Evolutionary conservation across 1,140 invertebrate species (phyloP), one percentile per base, ranked within the genome.

Genomic region (Pogonognathellus flavescens): DNA sequence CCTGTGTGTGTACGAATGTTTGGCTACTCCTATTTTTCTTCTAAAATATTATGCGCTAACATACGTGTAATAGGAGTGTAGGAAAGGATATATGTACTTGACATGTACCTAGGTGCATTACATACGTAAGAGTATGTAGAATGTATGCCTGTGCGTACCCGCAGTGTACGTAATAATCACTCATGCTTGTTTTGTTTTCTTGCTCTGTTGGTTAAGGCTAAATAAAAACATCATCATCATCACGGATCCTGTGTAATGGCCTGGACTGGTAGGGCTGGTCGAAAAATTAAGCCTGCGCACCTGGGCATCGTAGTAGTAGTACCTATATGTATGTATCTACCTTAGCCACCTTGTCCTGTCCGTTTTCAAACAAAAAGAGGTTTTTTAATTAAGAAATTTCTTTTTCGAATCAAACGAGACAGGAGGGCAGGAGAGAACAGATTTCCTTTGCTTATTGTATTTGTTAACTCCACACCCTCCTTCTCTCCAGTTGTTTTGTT

Each of bases 321-420:
- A n/a, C n/a, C n/a, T 41, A 6, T 3, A 41, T 41, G 31, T 41
- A 41, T 41, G 31, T 13, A 6, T 41, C 62, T 70, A 70, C 62
- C 66, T 70, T 41, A 31, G 31, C 70, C 70, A 8, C 22, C 52
- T n/a, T 55, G 14, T 14, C 70, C 18, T 82, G 80, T 82, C 80
- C 52, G 53, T 59, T 82, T 82, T 59, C 80, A 81, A 81, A 57
- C 18, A 81, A 81, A 55, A 81, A 81, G 80, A 81, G 80, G 80
- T 53, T 81, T 81, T 83, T 83, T 83, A 83, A 83, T 83, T 83
- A 83, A 83, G 82, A 83, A 83, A 83, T 83, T 83, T 83, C 50
- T 83, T 83, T 83, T 66, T 55, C 82, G 82, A 83, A 60, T 83
- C 59, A 83, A 31, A 59, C 59, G 82, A 60, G 82, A 83, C 55